Evolutionary conservation across 2,888 invertebrate species (phyloP).

Genomic region (Eupithecia abbreviata): DNA sequence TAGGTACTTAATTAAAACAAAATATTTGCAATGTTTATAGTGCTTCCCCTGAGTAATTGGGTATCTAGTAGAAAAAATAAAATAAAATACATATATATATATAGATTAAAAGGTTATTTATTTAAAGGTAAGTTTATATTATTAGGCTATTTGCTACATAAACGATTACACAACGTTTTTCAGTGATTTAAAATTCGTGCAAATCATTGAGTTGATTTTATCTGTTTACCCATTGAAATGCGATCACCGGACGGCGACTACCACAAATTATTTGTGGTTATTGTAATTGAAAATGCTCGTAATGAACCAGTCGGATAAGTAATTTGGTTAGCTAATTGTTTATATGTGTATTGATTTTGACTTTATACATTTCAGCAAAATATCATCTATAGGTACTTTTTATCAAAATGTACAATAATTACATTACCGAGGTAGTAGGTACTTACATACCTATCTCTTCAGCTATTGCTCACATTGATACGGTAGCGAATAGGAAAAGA

Average conservation of each 20-base stretch:
- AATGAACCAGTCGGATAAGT: background rate
- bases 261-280: background rate
- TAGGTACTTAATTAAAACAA: background rate
- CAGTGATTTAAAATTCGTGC: background rate
- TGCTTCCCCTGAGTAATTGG: background rate
- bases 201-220: background rate
- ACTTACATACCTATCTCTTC: background rate
- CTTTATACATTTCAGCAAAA: background rate
- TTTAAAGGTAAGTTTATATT: too few relatives aligned
- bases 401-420: background rate
- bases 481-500: background rate
- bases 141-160: too few relatives aligned
- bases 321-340: slow-evolving; percentile 2
- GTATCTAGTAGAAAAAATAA: background rate
- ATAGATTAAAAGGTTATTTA: background rate
- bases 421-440: background rate
- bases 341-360: background rate
- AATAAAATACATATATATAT: background rate
- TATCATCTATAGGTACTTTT: background rate
- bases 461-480: background rate
- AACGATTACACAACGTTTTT: background rate
- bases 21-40: background rate
- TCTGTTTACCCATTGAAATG: background rate
- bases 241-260: background rate
- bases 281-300: background rate